These are phyloP conservation scores for Rotaria sp. DNA, from an alignment of 2,888 invertebrate species.

Conservation along the genomic window DNA sequence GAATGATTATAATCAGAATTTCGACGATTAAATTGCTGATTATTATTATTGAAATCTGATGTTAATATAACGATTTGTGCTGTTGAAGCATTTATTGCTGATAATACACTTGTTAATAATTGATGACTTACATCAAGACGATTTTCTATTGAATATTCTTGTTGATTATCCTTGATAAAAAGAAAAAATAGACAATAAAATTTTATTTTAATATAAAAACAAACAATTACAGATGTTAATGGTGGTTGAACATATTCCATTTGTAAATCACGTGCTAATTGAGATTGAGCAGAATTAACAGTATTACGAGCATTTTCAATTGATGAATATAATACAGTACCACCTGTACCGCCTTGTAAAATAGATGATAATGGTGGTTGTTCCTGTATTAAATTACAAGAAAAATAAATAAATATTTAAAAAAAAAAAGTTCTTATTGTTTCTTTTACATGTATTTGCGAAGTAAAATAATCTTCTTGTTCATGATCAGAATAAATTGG, in stretches of 20 bases:
- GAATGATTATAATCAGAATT: slow-evolving; percentile 32
- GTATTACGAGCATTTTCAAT: slow-evolving; percentile 33
- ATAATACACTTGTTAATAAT: slow-evolving; percentile 88
- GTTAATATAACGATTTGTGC: slow-evolving; percentile 67
- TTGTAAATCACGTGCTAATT: slow-evolving; percentile 23
- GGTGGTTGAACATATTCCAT: slow-evolving; percentile 27
- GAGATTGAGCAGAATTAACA: slow-evolving; percentile 32
- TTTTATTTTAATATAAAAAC: background rate
- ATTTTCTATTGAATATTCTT: slow-evolving; percentile 54
- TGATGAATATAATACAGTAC: background rate
- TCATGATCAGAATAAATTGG: background rate
- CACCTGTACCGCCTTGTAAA: background rate
- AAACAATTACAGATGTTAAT: background rate
- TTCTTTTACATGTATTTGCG: background rate
- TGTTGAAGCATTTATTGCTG: slow-evolving; percentile 97
- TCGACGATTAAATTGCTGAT: background rate
- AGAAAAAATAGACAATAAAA: background rate
- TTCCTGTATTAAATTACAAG: background rate
- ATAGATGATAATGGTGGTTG: slow-evolving; percentile 2
- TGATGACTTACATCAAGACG: slow-evolving; percentile 88
- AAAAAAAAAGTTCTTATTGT: background rate
- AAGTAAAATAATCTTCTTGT: background rate
- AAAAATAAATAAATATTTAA: background rate
- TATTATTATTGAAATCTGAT: background rate
- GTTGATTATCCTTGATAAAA: background rate